Evolutionary conservation across 2,797 vertebrate genomes (phyloP).

Genomic region (Megaceryle alcyon): DNA sequence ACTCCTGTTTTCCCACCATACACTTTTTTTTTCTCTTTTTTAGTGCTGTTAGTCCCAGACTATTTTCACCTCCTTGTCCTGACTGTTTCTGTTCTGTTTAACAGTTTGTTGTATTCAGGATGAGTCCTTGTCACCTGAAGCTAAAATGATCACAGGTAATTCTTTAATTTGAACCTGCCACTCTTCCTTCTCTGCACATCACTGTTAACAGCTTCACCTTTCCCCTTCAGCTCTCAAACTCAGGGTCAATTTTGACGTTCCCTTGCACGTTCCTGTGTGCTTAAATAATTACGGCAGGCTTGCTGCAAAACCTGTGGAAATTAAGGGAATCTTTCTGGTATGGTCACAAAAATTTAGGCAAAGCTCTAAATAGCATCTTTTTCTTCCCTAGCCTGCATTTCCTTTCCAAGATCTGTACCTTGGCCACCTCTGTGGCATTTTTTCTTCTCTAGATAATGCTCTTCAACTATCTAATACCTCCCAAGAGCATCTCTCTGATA

Average conservation of each 20-base stretch:
- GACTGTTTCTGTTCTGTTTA: not conserved
- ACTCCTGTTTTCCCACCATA: not conserved
- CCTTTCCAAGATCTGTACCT: not conserved
- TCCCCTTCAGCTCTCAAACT: not conserved
- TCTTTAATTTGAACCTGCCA: conserved; percentile 32
- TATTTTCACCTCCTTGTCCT: not conserved
- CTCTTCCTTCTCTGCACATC: not conserved
- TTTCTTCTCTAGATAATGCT: not conserved
- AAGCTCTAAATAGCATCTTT: not conserved
- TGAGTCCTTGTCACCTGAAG: conserved; percentile 10
- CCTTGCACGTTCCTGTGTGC: not conserved
- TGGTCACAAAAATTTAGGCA: not conserved
- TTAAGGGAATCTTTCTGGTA: not conserved
- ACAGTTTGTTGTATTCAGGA: not conserved
- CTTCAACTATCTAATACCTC: not conserved
- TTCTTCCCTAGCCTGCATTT: not conserved
- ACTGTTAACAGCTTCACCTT: not conserved
- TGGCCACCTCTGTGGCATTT: not conserved
- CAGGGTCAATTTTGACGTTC: not conserved
- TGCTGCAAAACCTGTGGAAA: not conserved
- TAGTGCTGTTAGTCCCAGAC: not conserved
- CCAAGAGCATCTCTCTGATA: not conserved
- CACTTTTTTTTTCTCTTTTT: not conserved
- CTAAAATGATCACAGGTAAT: conserved; percentile 14
- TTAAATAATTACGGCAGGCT: not conserved